Base-by-base conservation (phyloP, 2,888 invertebrate species). In the Caenorhabditis sp. region DNA sequence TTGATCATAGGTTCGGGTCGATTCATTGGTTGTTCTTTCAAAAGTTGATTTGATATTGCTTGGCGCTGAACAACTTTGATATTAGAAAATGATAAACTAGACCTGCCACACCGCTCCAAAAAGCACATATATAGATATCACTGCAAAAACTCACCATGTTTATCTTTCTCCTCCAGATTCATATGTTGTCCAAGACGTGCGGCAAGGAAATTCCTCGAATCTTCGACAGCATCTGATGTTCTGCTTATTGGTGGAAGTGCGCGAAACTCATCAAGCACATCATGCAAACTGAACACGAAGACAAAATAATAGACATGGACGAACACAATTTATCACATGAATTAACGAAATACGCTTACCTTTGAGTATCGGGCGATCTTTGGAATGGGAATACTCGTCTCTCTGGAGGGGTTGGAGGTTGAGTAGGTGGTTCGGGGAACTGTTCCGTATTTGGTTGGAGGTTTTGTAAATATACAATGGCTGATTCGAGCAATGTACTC, bases 381-480 rank as follows among this genome's bases (percentile, higher is more conserved):
- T 56, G 57, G 43, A 72, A 67, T 31, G 72, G 72, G 56, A 73
- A 73, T 1, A 68, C 68, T 23, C 66, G 68, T n/a, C 70, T n/a
- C 36, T 70, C 63, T 1, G 74, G 74, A 1, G 74, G 69, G 8
- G 52, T 49, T 1, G 74, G 74, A 7, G 74, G 63, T 21, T 21
- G 21, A 17, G n/a, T 14, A 17, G 50, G 58, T 8, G 38, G 49
- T n/a, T 60, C 61, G 20, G 59, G 52, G 4, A 60, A 23, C 10
- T 64, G 60, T 23, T 74, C 63, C 31, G 56, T 57, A n/a, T 57
- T 58, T 31, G 54, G 63, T 31, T 65, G 21, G 12, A 65, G 62
- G 52, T 69, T 76, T 59, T 71, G 64, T n/a, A 83, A 64, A 67
- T 80, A 83, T 1, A 69, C 69, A 43, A 84, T 83, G 1, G 84